phyloP scores from a whole-genome alignment of 2,797 vertebrate genomes.

The Enteromius afrohamiltoni region DNA sequence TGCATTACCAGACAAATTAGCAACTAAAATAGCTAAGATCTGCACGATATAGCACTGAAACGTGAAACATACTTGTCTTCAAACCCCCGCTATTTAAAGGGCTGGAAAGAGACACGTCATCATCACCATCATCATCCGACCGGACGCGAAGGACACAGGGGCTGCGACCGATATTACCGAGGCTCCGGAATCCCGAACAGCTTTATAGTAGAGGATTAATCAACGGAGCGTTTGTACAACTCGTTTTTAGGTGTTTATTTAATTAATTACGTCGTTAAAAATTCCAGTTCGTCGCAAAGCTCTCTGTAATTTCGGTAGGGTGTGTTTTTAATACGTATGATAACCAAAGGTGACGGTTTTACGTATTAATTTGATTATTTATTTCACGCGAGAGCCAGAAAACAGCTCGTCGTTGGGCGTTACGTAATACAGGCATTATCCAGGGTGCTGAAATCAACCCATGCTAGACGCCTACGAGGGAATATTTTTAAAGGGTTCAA shows the following conservation, averaged over 20 bases:
- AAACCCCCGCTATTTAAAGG: neutral
- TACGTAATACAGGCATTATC: constrained; percentile 78
- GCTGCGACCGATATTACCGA: constrained; percentile 15
- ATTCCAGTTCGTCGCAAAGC: neutral
- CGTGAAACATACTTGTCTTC: neutral
- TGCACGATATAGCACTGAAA: constrained; percentile 28
- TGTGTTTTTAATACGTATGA: constrained; percentile 38
- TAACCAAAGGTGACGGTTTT: constrained; percentile 12
- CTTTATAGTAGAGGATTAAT: constrained; percentile 16
- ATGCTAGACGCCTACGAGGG: constrained; percentile 47
- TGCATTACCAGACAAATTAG: constrained; percentile 19
- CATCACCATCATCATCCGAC: constrained; percentile 17
- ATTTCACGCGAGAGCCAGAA: constrained; percentile 51
- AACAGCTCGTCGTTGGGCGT: constrained; percentile 62
- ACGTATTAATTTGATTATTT: constrained; percentile 33
- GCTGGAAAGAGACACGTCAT: neutral
- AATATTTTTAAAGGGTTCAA: neutral
- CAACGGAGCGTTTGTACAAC: neutral
- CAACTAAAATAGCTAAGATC: constrained; percentile 12
- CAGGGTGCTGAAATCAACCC: constrained; percentile 74
- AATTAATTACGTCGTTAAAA: neutral
- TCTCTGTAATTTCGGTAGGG: neutral
- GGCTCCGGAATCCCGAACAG: constrained; percentile 22
- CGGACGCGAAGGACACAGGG: constrained; percentile 23
- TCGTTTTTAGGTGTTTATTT: constrained; percentile 3